Conservation (phyloP, 2,888 invertebrate genomes). For the Chalcosyrphus nemorum region DNA sequence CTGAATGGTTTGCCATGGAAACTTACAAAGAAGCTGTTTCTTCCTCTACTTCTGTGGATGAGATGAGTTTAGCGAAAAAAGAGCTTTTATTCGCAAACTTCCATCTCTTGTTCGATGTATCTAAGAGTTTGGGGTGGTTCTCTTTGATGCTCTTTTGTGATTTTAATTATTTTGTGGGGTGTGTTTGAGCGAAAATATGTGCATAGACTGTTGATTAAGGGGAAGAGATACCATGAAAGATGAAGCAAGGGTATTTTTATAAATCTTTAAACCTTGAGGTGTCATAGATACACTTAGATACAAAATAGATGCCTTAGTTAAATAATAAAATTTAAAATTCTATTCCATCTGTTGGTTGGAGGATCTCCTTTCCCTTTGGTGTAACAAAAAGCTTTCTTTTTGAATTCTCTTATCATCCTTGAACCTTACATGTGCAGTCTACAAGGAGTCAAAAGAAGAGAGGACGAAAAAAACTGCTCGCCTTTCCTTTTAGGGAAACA, state of each 20-base stretch:
- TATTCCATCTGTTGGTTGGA: too few species aligned
- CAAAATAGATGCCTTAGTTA: neutral
- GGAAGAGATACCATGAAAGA: neutral
- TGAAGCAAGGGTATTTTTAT: neutral
- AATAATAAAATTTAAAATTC: too few species aligned
- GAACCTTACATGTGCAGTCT: neutral
- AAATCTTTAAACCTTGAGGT: neutral
- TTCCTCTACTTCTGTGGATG: slow-evolving; percentile 49
- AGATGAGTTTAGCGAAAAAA: slow-evolving; percentile 39
- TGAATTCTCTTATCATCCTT: slow-evolving; percentile 22
- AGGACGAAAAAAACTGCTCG: neutral
- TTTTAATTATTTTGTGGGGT: slow-evolving; percentile 15
- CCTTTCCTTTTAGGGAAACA: slow-evolving; percentile 44
- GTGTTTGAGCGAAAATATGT: neutral
- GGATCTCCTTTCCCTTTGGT: too few species aligned
- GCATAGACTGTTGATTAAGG: neutral
- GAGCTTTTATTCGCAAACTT: slow-evolving; percentile 52
- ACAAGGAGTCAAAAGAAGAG: neutral
- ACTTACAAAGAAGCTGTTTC: slow-evolving; percentile 69
- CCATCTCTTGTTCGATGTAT: slow-evolving; percentile 14
- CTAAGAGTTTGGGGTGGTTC: neutral
- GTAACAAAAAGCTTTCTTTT: neutral
- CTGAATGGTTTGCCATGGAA: slow-evolving; percentile 36
- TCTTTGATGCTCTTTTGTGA: neutral
- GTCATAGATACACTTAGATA: neutral